Evolutionary conservation across 2,888 invertebrate species (phyloP).

Genomic region (Hyposoter didymator): DNA sequence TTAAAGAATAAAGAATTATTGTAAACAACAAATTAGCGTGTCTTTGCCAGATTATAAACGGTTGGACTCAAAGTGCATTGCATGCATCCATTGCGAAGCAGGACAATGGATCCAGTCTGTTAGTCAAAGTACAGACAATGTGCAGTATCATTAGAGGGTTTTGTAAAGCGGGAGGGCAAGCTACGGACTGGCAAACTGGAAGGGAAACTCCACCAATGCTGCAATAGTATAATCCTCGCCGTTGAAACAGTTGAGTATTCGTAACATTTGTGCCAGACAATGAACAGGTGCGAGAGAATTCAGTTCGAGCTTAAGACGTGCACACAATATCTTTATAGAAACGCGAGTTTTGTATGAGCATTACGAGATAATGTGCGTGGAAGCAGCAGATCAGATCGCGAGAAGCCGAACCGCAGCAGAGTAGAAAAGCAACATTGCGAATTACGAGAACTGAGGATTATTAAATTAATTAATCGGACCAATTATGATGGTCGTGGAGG

Average conservation of each 20-base stretch:
- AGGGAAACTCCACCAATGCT: not conserved
- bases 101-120: constrained; percentile 35
- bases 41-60: not conserved
- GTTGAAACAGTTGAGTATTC: constrained; percentile 3
- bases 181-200: constrained; percentile 23
- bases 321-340: not conserved
- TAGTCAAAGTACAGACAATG: constrained; percentile 21
- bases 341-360: not conserved
- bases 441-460: constrained; percentile 61
- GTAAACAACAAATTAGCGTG: not conserved
- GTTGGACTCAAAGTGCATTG: not conserved
- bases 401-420: constrained; percentile 44
- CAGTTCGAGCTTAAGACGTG: constrained; percentile 28
- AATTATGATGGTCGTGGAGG: constrained; percentile 65
- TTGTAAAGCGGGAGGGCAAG: not conserved
- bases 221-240: not conserved
- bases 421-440: constrained; percentile 19
- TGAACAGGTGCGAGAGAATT: constrained; percentile 56
- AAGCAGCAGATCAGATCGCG: constrained; percentile 44
- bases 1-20: not conserved
- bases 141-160: constrained; percentile 34
- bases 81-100: constrained; percentile 19
- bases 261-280: constrained; percentile 53
- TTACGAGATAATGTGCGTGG: constrained; percentile 16
- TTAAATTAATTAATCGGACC: constrained; percentile 71